phyloP scores from a whole-genome alignment of 2,888 invertebrate species.

The Branchipolynoe longqiensis region DNA sequence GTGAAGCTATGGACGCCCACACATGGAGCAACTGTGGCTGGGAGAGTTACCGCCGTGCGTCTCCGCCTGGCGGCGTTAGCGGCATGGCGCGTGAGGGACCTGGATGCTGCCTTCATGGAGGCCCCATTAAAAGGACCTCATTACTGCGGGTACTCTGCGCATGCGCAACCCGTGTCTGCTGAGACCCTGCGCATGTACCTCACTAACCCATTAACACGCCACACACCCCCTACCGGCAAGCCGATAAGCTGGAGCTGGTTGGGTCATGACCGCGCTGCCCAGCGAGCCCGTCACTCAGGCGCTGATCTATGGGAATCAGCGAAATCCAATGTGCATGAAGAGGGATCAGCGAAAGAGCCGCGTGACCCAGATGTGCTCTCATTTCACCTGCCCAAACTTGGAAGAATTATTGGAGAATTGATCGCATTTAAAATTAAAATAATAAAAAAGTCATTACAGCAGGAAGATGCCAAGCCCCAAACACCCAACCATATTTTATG shows the following conservation, averaged over 20 bases:
- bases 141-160: background rate
- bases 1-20: too few species aligned
- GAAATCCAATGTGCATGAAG: background rate
- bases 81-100: background rate
- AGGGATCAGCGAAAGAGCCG: too few species aligned
- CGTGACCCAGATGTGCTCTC: too few species aligned
- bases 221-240: background rate
- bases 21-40: too few species aligned
- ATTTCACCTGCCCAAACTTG: too few species aligned
- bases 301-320: background rate
- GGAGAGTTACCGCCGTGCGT: too few species aligned
- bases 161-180: background rate
- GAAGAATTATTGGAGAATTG: too few species aligned
- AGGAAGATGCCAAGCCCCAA: too few species aligned
- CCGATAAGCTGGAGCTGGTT: background rate
- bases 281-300: background rate
- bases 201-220: slow-evolving; percentile 8
- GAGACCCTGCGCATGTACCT: background rate
- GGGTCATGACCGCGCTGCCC: background rate
- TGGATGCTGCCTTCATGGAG: background rate
- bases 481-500: too few species aligned
- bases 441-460: too few species aligned
- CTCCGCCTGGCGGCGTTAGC: too few species aligned
- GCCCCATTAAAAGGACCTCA: background rate
- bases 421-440: too few species aligned